These are phyloP conservation scores for Zalophus californianus DNA, from an alignment of 2,797 vertebrate species.

Conservation along the genomic window DNA sequence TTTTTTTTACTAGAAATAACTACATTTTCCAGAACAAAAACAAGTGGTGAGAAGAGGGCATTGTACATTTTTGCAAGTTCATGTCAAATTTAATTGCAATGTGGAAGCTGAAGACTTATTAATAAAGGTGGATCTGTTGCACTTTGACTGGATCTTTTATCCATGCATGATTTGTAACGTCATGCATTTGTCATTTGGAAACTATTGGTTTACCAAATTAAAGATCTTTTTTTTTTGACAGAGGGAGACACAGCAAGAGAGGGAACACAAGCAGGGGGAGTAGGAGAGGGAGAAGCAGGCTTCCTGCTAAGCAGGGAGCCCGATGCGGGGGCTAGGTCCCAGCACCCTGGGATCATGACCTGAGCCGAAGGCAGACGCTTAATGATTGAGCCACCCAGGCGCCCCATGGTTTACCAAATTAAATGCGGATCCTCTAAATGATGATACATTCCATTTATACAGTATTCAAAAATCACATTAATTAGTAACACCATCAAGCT, in stretches of 20 bases:
- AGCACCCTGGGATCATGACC: no score
- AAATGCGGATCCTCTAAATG: background rate
- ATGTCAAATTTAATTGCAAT: background rate
- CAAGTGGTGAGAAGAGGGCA: background rate
- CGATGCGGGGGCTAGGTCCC: no score
- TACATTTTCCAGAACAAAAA: background rate
- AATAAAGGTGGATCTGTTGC: background rate
- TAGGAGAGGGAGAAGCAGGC: no score
- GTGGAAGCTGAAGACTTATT: background rate
- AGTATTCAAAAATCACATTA: background rate
- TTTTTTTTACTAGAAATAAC: conserved; percentile 2
- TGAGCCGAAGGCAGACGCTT: no score
- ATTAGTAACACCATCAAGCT: background rate
- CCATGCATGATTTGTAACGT: background rate
- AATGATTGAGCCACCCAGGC: no score
- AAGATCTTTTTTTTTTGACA: no score
- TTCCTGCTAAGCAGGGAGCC: no score
- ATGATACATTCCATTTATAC: background rate
- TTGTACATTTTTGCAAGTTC: background rate
- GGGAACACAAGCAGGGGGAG: no score
- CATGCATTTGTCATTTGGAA: background rate
- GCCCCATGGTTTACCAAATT: background rate
- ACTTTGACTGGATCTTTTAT: background rate
- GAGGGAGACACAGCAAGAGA: no score
- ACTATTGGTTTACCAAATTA: background rate